Base-by-base conservation (phyloP, 2,797 vertebrate genomes). In the Molossus alvarezi region DNA sequence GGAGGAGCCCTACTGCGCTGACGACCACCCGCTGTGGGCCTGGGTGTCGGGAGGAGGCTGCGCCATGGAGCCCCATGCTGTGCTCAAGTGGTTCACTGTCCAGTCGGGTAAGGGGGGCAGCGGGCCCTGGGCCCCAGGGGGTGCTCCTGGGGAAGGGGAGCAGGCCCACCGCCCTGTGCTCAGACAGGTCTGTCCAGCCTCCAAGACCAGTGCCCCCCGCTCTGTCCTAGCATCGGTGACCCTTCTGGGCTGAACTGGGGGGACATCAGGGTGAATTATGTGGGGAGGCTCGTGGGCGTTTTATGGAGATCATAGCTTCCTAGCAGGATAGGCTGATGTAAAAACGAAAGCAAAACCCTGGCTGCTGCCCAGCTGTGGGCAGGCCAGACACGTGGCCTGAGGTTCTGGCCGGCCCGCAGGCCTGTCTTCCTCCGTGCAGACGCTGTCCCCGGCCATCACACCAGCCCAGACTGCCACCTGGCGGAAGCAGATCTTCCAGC, bases 31-130 rank as follows among this genome's bases (percentile, higher is more conserved):
- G 0, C 95, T 99, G 90, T 99, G 99, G 99, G 99, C 99, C 29
- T 99, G 99, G 99, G 99, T 99, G 91, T 99, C 99, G 0, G 99
- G 99, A 15, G 99, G 99, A 69, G 99, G 99, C 97, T 99, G 99
- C 48, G 98, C 98, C 0, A 99, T 99, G 20, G 99, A 99, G 96
- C 97, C 98, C 10, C 99, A 99, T 97, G 98, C 98, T 37, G 98
- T 98, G 0, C 98, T 99, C 90, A 99, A 97, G 97, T 99, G 99
- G 99, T 99, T 99, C 98, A 99, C 97, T 89, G 97, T 97, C 84
- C 96, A 98, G 2, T 97, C 99, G 93, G 99, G 99, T 99, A 98
- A 95, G 88, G 48, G 3, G 48, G 10, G 33, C 11, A 0, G n/a
- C 5, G 1, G 23, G 14, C 27, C 60, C 5, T 4, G 55, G 2